A percentile compares a stretch with the other conserved stretches of the same genome.
These are phyloP conservation scores for Papilio protenor DNA, from an alignment of 2,888 invertebrate species.

Conservation along the genomic window DNA sequence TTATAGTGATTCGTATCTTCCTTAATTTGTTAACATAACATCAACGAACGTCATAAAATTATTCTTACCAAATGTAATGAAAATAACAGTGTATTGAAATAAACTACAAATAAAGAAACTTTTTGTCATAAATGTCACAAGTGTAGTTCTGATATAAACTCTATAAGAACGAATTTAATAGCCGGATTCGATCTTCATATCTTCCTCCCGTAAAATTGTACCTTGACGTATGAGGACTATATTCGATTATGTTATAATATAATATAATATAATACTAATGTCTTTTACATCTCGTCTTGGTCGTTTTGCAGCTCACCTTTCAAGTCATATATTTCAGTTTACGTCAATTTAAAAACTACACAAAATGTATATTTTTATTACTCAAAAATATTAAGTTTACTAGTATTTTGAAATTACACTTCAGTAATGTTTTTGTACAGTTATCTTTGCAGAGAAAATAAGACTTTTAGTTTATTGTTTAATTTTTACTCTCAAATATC, in stretches of 20 bases:
- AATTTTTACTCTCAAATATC: background rate
- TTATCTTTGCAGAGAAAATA: no score
- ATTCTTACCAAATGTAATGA: background rate
- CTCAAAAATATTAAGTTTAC: background rate
- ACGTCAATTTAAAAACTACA: background rate
- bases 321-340: background rate
- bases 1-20: background rate
- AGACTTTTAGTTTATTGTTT: background rate
- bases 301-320: background rate
- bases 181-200: background rate
- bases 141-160: conserved; percentile 11
- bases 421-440: no score
- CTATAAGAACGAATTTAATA: background rate
- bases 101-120: background rate
- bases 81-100: background rate
- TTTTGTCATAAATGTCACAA: background rate
- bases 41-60: background rate
- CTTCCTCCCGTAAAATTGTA: background rate
- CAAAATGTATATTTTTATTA: background rate
- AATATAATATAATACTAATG: no score
- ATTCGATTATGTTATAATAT: background rate
- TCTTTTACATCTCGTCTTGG: background rate
- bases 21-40: background rate
- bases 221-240: background rate
- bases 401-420: no score